Conservation (phyloP, 2,888 invertebrate genomes). For the Leptarthrus brevirostris region DNA sequence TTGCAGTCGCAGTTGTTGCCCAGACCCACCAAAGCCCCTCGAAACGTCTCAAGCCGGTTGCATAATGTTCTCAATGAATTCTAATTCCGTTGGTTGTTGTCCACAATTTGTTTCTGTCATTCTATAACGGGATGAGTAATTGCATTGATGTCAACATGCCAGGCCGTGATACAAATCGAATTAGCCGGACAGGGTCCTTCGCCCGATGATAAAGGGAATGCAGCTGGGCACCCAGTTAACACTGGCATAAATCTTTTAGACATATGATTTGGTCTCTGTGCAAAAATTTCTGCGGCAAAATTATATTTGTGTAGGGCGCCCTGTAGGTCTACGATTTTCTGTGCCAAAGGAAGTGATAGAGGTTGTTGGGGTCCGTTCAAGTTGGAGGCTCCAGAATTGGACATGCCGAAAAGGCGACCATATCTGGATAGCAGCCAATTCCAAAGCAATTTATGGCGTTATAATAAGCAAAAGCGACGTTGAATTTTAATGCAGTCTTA, state of each 20-base stretch:
- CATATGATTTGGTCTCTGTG: slow-evolving; percentile 10
- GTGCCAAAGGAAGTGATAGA: too few species aligned
- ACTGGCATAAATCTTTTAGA: slow-evolving; percentile 10
- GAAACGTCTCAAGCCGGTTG: background rate
- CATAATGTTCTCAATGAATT: slow-evolving; percentile 24
- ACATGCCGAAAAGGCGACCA: slow-evolving; percentile 19
- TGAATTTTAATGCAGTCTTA: slow-evolving; percentile 48
- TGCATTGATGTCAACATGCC: slow-evolving; percentile 21
- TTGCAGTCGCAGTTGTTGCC: too few species aligned
- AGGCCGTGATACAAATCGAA: background rate
- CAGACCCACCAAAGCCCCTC: background rate
- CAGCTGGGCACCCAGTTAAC: background rate
- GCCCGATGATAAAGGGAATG: background rate
- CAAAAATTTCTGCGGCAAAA: slow-evolving; percentile 32
- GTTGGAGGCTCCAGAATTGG: background rate
- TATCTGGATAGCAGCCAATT: slow-evolving; percentile 38
- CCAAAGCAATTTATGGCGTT: slow-evolving; percentile 40
- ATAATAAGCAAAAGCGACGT: slow-evolving; percentile 46
- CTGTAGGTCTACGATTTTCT: too few species aligned
- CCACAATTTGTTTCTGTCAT: slow-evolving; percentile 48
- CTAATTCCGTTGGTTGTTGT: slow-evolving; percentile 31
- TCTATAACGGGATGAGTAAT: slow-evolving; percentile 36
- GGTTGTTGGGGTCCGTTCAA: too few species aligned
- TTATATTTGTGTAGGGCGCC: background rate
- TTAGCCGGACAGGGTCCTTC: background rate